Base-by-base conservation (phyloP, 2,888 invertebrate genomes). In the Cistogaster globosa region DNA sequence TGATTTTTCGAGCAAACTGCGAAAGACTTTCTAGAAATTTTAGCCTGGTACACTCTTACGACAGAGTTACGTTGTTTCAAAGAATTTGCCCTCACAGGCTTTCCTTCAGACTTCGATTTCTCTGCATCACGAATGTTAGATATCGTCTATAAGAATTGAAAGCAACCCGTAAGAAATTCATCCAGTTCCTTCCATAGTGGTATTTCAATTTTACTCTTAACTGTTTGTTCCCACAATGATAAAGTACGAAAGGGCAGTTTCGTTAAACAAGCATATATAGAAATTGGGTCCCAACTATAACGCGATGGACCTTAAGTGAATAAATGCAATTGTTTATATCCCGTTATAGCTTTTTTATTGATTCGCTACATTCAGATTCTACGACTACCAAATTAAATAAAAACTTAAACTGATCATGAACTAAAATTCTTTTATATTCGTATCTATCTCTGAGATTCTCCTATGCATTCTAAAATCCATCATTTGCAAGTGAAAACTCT, bases 301-400 rank as follows among this genome's bases (percentile, higher is more conserved):
- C 62, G 1, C 62, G 32, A n/a, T 83, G 57, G 22, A 80, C 32
- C 38, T 74, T 20, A 9, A 82, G 36, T 0, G 72, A 58, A 8
- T 79, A 26, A 2, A 86, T 68, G 14, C 78, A 78, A 51, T 83
- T 80, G 26, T 75, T 84, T 4, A 86, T 67, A 20, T n/a, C 65
- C 32, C 75, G 51, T 60, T 84, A 72, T 0, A 81, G 20, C 57
- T 45, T 51, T 55, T 84, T 77, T 12, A 84, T 57, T 20, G 38
- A 38, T 38, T 38, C 38, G 6, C 38, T 38, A 6, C 38, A 38
- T 11, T 84, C 80, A 16, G 32, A n/a, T 11, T 38, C 16, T n/a
- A 85, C 71, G 6, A 38, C 14, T 3, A 42, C 48, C 18, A 77
- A 60, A 45, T 51, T 75, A 12, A 85, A 72, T 1, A 82, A n/a